Evolutionary conservation across 2,888 invertebrate species (phyloP), one percentile per base, ranked within the genome.

Genomic region (Orthonevra nobilis): DNA sequence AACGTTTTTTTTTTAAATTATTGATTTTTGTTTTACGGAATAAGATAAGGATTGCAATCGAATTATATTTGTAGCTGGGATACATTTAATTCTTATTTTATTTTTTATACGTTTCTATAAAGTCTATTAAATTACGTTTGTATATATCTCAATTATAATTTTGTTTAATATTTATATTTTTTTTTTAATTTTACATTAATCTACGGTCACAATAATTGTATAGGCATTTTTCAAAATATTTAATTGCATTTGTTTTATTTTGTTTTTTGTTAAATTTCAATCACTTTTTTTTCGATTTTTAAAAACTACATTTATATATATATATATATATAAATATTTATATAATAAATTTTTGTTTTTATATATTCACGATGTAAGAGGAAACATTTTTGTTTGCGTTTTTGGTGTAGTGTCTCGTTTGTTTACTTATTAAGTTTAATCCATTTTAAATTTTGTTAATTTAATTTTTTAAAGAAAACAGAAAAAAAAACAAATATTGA

Each of bases 131-230:
- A 56, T 56, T 68, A 56, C 46, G 46, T 5, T 40, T 69, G 7
- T 36, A 32, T 58, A 38, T 38, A 48, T 26, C 40, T 28, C 38
- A 14, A 46, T 40, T 2, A 19, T 19, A 32, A 44, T 30, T 14
- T 30, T 30, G n/a, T 14, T 15, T 23, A 44, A 26, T 26, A 32
- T 54, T 54, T 75, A 42, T 66, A 28, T 23, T 66, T 58, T 50
- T 32, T 32, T n/a, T 12, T 66, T 73, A 52, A 63, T 58, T 15
- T 32, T 36, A 28, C 30, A 58, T 70, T 42, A 63, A 28, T 42
- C 75, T 75, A 75, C 50, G 5, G 61, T 75, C 61, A 75, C 75
- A 75, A 63, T 50, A 70, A 70, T 58, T 63, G 50, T 77, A 58
- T 58, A 77, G 75, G 70, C 58, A 17, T 70, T 52, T n/a, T 46